These are phyloP conservation scores for Leptobrachium leishanense DNA, from an alignment of 2,113 vertebrate species.

Conservation along the genomic window DNA sequence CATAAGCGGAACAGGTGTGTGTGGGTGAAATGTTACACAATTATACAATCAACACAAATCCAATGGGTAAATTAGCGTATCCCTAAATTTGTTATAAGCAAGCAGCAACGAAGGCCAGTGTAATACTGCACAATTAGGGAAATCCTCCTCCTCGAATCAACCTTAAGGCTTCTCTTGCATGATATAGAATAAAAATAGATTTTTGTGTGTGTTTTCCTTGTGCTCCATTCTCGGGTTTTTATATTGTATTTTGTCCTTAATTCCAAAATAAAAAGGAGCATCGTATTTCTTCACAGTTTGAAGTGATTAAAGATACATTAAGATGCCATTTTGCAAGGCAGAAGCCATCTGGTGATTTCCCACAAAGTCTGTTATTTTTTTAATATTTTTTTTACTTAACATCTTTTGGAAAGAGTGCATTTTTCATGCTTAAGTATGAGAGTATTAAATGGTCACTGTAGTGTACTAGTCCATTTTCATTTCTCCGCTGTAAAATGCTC, in stretches of 20 bases:
- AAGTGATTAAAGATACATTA: conserved; percentile 44
- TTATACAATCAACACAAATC: background rate
- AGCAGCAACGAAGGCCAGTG: background rate
- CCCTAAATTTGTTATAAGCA: background rate
- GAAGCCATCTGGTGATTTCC: conserved; percentile 39
- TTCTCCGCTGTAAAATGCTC: too few species aligned
- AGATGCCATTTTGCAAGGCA: conserved; percentile 38
- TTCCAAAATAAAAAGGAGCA: conserved; percentile 19
- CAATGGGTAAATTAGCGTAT: background rate
- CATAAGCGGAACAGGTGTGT: background rate
- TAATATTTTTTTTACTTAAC: background rate
- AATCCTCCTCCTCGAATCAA: background rate
- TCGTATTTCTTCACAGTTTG: conserved; percentile 41
- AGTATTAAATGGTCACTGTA: conserved; percentile 2
- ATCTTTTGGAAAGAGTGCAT: background rate
- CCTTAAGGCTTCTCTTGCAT: background rate
- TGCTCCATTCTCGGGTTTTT: conserved; percentile 10
- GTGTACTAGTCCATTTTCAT: background rate
- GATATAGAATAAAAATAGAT: background rate
- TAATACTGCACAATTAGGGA: too few species aligned
- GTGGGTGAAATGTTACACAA: background rate
- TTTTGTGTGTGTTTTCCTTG: conserved; percentile 10
- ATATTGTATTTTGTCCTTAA: conserved; percentile 34
- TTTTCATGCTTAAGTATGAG: background rate
- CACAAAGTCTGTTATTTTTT: conserved; percentile 19